phyloP scores from a whole-genome alignment of 2,113 vertebrate species.

The Oceanodroma tethys region DNA sequence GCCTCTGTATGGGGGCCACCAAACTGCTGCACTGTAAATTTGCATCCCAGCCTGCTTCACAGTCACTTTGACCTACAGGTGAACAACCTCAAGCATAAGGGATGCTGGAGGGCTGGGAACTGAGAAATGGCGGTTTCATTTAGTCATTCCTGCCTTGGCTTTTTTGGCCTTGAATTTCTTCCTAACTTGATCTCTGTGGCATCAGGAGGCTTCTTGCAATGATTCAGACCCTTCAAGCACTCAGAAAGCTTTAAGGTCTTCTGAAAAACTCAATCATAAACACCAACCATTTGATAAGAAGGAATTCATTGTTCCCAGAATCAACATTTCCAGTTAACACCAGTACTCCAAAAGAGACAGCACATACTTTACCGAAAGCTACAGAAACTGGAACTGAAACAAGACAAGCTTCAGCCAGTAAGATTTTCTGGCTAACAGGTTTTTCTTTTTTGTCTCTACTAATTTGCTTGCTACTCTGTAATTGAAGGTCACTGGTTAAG shows the following conservation, averaged over 20 bases:
- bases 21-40: not conserved
- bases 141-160: not conserved
- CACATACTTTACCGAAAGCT: slow-evolving; percentile 28
- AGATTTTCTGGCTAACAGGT: slow-evolving; percentile 50
- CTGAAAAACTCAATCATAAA: not conserved
- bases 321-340: slow-evolving; percentile 50
- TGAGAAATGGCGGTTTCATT: not conserved
- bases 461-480: slow-evolving; percentile 55
- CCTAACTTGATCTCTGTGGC: not conserved
- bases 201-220: not conserved
- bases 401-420: slow-evolving; percentile 38
- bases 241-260: not conserved
- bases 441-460: slow-evolving; percentile 53
- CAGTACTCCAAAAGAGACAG: slow-evolving; percentile 7
- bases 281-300: slow-evolving; percentile 38
- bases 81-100: not conserved
- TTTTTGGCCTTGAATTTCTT: not conserved
- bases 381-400: slow-evolving; percentile 47
- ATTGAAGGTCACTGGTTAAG: slow-evolving; percentile 60
- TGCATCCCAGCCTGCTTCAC: not conserved
- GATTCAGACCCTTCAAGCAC: not conserved
- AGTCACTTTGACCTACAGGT: not conserved
- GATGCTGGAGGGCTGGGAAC: not conserved
- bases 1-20: not conserved
- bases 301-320: not conserved